Base-by-base conservation (phyloP, 53 echinoderm and acorn worm genomes). In the Glandiceps talaboti region DNA sequence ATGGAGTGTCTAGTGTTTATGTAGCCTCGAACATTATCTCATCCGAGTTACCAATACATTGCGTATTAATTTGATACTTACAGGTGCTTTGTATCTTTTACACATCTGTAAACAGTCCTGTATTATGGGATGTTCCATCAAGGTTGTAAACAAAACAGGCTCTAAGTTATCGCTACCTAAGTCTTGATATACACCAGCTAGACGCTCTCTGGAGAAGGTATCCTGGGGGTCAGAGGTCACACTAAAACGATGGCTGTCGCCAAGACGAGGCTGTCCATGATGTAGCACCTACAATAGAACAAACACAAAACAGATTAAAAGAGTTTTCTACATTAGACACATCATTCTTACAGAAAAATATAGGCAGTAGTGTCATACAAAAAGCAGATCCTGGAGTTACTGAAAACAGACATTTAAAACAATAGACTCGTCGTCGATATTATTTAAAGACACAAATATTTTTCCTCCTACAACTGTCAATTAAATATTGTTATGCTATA, bases 181-280 rank as follows among this genome's bases (percentile, higher is more conserved):
- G 82, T 93, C 96, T 29, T 86, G 89, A 79, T 90, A 96, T 73
- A 96, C 92, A 26, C 89, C 91, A 0, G 96, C 92, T 76, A 96
- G 82, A 33, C 96, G 96, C 83, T 96, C 96, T 80, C 87, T 85
- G 79, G 92, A 90, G 86, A 96, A 96, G 73, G 96, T 96, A 32
- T 96, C 96, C 84, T 96, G 92, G 0, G 96, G 96, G 84, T 96
- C 96, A 27, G 92, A 90, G 89, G 96, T 92, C 87, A 96, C 96
- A 33, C 96, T 96, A 82, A 96, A 96, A 14, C 96, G 92, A 73
- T 96, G 96, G 76, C 96, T 96, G 86, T 96, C 96, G 14, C 96
- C 96, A 14, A 96, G 92, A 14, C 86, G 85, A 1, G 96, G 96
- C 45, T 92, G 92, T 14, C 96, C 96, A 32, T 96, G 96, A 83